A percentile compares a stretch with the other conserved stretches of the same genome.
These are phyloP conservation scores for Labeo catla DNA, from an alignment of 2,113 vertebrate genomes.

Conservation along the genomic window DNA sequence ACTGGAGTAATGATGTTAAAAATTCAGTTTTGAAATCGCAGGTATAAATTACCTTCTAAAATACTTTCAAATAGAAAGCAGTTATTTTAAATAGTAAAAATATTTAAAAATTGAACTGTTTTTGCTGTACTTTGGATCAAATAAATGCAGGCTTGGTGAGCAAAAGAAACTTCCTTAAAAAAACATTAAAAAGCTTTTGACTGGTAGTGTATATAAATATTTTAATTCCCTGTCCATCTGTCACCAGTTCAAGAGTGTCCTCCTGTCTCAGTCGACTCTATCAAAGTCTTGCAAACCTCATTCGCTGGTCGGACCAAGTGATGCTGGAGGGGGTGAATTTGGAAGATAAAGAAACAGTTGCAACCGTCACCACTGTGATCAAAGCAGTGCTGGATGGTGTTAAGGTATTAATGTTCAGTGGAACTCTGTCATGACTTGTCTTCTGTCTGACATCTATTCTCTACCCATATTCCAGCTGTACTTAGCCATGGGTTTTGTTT, in stretches of 20 bases:
- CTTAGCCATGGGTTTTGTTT: not conserved
- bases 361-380: slow-evolving; percentile 84
- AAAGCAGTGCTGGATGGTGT: slow-evolving; percentile 89
- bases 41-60: no score
- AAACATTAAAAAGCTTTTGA: no score
- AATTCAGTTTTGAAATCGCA: no score
- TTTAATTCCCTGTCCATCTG: not conserved
- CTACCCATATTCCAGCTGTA: not conserved
- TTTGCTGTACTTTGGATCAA: no score
- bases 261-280: slow-evolving; percentile 87
- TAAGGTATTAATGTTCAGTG: slow-evolving; percentile 77
- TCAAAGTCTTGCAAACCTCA: slow-evolving; percentile 88
- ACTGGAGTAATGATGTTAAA: no score
- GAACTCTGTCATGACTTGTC: slow-evolving; percentile 2
- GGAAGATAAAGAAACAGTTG: slow-evolving; percentile 84
- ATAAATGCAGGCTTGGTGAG: no score
- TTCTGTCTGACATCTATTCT: not conserved
- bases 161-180: no score
- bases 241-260: slow-evolving; percentile 81
- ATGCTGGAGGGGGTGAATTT: slow-evolving; percentile 86
- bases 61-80: no score
- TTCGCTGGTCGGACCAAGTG: slow-evolving; percentile 92
- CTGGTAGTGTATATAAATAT: not conserved
- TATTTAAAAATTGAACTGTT: no score
- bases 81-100: no score